A percentile compares a stretch with the other conserved stretches of the same genome.
Conservation (phyloP, 1,140 invertebrate genomes). For the Pogonomyrmex barbatus region DNA sequence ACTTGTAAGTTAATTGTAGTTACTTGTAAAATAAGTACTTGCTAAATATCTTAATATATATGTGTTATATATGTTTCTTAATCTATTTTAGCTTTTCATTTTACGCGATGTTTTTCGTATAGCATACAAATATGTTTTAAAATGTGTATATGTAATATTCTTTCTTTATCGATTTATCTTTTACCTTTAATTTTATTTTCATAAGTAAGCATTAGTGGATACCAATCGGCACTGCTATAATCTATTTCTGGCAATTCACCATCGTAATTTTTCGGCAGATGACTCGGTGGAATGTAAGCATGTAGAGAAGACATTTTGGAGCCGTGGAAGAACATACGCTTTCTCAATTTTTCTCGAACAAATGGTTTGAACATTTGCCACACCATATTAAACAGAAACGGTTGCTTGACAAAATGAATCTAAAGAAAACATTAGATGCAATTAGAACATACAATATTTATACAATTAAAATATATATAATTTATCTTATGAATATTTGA, state of each 20-base stretch:
- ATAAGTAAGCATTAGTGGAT: conserved; percentile 88
- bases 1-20: no score
- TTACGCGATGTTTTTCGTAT: no score
- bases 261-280: conserved; percentile 91
- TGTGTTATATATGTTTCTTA: no score
- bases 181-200: conserved; percentile 87
- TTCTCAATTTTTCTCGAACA: conserved; percentile 93
- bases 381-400: conserved; percentile 95
- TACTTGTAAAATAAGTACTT: no score
- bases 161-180: conserved; percentile 24
- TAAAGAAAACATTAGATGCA: conserved; percentile 30
- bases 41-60: no score
- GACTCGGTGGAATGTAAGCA: conserved; percentile 88
- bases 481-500: background rate
- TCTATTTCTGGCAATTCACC: conserved; percentile 91
- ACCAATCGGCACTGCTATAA: conserved; percentile 91
- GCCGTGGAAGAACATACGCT: conserved; percentile 92
- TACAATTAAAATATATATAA: background rate
- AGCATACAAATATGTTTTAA: no score
- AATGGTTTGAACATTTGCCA: conserved; percentile 96
- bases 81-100: no score
- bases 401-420: conserved; percentile 95
- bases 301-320: conserved; percentile 91
- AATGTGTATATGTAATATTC: background rate
- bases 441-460: conserved; percentile 21